Evolutionary conservation across 2,113 vertebrate species (phyloP), one percentile per base, ranked within the genome.

Genomic region (Callipepla squamata): DNA sequence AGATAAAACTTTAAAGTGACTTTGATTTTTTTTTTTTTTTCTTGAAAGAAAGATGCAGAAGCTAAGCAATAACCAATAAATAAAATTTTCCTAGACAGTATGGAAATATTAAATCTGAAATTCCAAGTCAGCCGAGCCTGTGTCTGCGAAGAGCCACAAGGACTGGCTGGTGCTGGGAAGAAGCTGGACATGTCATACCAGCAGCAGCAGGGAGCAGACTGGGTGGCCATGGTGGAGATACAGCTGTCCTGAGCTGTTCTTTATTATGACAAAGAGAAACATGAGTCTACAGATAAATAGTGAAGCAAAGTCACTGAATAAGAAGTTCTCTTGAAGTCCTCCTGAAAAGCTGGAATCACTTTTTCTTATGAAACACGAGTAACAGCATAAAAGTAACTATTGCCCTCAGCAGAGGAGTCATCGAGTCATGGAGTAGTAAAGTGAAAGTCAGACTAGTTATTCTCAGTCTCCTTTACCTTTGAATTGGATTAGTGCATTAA

Each of bases 111-210:
- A 28, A 50, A 38, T 50, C 25, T 5, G 21, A 40, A 21, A 47
- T 63, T 28, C 18, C 2, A 2, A 30, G 19, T 6, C 55, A 75
- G 14, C 30, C 3, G 7, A 40, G 40, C 40, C 30, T 47, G 26
- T 19, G 32, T 32, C 30, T n/a, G 16, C 25, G 30, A 66, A 53
- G 38, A 53, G 76, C 22, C 30, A n/a, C 16, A 23, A 7, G 47
- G 19, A 19, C 44, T 36, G 30, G 4, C 23, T 25, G 34, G 20
- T 50, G 20, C 30, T 42, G 28, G n/a, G 34, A 57, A 34, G 47
- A 34, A 15, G 55, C 20, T 42, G 47, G 9, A 45, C 3, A 1
- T 62, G 59, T 45, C 0, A 0, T n/a, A 26, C 13, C 4, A n/a
- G 22, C 53, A 36, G 48, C 2, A 3, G 42, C 28, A 21, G 30